These are phyloP conservation scores for Enoplosus armatus DNA, from an alignment of 2,797 vertebrate genomes.

Conservation along the genomic window DNA sequence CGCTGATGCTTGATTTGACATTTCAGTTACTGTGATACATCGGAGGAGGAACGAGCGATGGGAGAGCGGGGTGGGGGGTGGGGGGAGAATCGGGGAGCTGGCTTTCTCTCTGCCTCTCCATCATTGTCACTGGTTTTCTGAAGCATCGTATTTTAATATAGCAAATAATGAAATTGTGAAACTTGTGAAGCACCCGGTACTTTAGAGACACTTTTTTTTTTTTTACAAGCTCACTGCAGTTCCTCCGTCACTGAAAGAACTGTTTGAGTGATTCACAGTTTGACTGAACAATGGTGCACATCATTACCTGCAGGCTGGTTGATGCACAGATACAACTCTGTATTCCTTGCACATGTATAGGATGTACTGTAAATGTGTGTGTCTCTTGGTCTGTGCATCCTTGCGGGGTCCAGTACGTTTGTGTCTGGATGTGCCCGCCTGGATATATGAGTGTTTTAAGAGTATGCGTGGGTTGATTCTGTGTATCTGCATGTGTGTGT, in stretches of 20 bases:
- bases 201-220: conserved; percentile 18
- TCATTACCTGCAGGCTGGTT: conserved; percentile 5
- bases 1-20: conserved; percentile 65
- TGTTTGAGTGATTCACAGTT: not conserved
- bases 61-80: conserved; percentile 6
- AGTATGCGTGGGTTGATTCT: not conserved
- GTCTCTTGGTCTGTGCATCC: not conserved
- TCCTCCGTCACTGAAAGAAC: not conserved
- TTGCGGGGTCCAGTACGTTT: not conserved
- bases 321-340: conserved; percentile 1
- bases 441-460: not conserved
- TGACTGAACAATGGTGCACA: conserved; percentile 13
- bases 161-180: conserved; percentile 54
- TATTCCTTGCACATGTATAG: not conserved
- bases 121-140: conserved; percentile 61
- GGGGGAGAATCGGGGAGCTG: not conserved
- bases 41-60: conserved; percentile 18
- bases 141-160: conserved; percentile 56
- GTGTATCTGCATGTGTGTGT: not conserved
- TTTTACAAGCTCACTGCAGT: conserved; percentile 13
- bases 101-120: conserved; percentile 45
- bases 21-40: conserved; percentile 64
- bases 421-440: not conserved
- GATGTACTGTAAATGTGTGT: not conserved
- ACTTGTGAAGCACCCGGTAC: conserved; percentile 24